Evolutionary conservation across 2,888 invertebrate species (phyloP), one percentile per base, ranked within the genome.

Genomic region (Melitaea athalia): DNA sequence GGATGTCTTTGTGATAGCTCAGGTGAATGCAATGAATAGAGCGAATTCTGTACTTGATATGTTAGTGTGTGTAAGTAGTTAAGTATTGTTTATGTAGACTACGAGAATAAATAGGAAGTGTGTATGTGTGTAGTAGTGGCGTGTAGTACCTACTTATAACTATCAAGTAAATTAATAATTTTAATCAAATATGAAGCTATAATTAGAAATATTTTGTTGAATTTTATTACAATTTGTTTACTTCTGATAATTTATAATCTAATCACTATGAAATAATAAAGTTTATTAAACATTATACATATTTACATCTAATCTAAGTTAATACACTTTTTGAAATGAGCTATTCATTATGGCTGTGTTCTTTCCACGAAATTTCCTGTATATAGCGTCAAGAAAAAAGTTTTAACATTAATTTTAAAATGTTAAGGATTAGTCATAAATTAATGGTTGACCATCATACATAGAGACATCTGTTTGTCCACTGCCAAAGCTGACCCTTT

Each of bases 1-100:
- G 82, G 79, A 75, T 77, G 74, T 75, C 79, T 83, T 88, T 89
- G 86, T 89, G 68, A 70, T 72, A 69, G 70, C 79, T 89, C 90
- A 89, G 89, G 88, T 89, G 76, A 64, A 68, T 61, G 68, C 67
- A 75, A 57, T 82, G 81, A 83, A 83, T 83, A 79, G 83, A 76
- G 77, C 79, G 75, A 70, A 77, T 75, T 76, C 69, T 71, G 65
- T 72, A 63, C 64, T 72, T 53, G 59, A 64, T 53, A 55, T 67
- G 61, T 42, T 50, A 64, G 60, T 38, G 64, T 15, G 10, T 42
- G 7, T 15, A 15, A 57, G 42, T 17, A 12, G 11, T 10, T 8
- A 11, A 15, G 42, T 5, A 42, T 42, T 63, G 10, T 57, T 38
- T 57, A 57, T 57, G n/a, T 15, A 8, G 52, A n/a, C 47, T 49